These are phyloP conservation scores for Falcaria lacertinaria DNA, from an alignment of 2,888 invertebrate genomes.

Conservation along the genomic window DNA sequence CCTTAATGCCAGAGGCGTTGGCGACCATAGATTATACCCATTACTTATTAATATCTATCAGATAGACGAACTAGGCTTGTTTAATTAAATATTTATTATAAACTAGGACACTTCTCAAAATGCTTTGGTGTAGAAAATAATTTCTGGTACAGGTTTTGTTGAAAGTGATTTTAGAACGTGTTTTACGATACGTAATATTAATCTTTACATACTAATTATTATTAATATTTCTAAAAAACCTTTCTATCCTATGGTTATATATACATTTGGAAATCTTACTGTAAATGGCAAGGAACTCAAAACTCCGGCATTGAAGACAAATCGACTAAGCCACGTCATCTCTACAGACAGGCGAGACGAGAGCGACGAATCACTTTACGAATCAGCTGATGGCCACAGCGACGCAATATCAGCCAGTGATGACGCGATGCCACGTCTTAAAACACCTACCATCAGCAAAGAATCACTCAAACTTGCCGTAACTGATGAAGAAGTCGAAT, in stretches of 20 bases:
- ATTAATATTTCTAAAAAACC: too few relatives aligned
- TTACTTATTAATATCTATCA: not conserved
- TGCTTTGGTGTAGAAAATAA: not conserved
- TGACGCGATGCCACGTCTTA: constrained; percentile 59
- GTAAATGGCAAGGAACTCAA: constrained; percentile 39
- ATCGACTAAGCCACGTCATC: constrained; percentile 23
- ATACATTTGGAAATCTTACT: too few relatives aligned
- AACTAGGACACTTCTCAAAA: not conserved
- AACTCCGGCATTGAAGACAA: constrained; percentile 5
- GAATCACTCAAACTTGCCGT: constrained; percentile 69
- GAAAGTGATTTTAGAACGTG: too few relatives aligned
- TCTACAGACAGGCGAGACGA: constrained; percentile 68
- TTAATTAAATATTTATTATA: not conserved
- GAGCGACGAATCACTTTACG: constrained; percentile 73
- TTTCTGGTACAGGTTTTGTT: too few relatives aligned
- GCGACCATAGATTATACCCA: not conserved
- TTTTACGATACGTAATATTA: too few relatives aligned
- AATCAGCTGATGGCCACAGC: constrained; percentile 71
- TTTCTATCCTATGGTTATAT: not conserved
- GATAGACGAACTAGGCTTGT: not conserved
- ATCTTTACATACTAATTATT: too few relatives aligned
- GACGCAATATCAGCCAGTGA: constrained; percentile 70
- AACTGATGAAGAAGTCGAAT: constrained; percentile 69
- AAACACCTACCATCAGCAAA: constrained; percentile 68
- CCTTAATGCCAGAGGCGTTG: not conserved